These are phyloP conservation scores for Arctia plantaginis DNA, from an alignment of 2,888 invertebrate genomes.

Conservation along the genomic window DNA sequence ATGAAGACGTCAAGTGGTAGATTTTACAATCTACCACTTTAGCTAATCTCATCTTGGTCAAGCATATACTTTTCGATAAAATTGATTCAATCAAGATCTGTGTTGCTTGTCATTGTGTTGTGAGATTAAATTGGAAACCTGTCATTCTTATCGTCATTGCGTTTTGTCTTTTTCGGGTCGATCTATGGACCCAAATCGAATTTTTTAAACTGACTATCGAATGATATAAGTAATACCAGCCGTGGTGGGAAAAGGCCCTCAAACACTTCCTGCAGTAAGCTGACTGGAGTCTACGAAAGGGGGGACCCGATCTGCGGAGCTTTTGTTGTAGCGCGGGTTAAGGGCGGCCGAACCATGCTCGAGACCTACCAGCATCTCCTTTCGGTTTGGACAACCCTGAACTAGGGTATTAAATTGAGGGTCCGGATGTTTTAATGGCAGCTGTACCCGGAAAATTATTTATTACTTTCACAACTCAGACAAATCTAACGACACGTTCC, in stretches of 20 bases:
- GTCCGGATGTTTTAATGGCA: no score
- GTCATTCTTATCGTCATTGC: not conserved
- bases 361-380: no score
- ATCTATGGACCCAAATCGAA: no score
- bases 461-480: not conserved
- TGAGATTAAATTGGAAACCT: not conserved
- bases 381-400: no score
- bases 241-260: no score
- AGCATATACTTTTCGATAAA: not conserved
- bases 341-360: no score
- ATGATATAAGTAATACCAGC: not conserved
- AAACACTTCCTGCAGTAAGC: no score
- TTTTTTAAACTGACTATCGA: not conserved
- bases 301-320: no score
- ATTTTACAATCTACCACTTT: not conserved
- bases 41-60: not conserved
- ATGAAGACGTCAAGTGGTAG: not conserved
- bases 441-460: no score
- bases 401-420: no score
- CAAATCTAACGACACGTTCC: not conserved
- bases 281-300: no score
- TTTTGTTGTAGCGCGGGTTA: no score
- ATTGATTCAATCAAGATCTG: not conserved
- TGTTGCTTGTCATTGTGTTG: not conserved
- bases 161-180: not conserved